Base-by-base conservation (phyloP, 2,113 vertebrate genomes). In the Trichomycterus rosablanca region DNA sequence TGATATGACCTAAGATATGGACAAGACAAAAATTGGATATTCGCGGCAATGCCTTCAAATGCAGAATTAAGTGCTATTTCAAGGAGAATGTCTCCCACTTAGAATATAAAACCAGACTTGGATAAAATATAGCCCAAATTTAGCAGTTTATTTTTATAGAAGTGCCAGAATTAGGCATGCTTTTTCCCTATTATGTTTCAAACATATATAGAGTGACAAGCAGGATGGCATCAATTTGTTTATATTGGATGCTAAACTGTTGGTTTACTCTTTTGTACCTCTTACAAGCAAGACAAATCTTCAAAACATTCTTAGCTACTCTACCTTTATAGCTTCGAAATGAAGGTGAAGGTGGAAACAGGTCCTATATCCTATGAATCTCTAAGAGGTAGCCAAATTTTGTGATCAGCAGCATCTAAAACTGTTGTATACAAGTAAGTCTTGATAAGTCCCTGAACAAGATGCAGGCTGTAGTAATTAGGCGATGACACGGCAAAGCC, bases 231-330 rank as follows among this genome's bases (percentile, higher is more conserved):
- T 45, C 24, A 57, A 20, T 64, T 39, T 56, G 22, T 64, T 59
- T 40, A 28, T 16, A 48, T 45, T 16, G 52, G 54, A 24, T 46
- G 6, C 24, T 43, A 50, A 62, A 56, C 67, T 53, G 48, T 40
- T 49, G 53, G 42, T 66, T 42, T 46, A 46, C 48, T n/a, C 43
- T 63, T 34, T 39, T 66, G 46, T 26, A 57, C 58, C 43, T 61
- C 32, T n/a, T 49, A 24, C 42, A 26, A 35, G 30, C 19, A 23
- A 10, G 9, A 44, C 15, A 34, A 37, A 44, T 4, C n/a, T n/a
- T n/a, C n/a, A n/a, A n/a, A n/a, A n/a, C n/a, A n/a, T n/a, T n/a
- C n/a, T n/a, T n/a, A 30, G 26, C 26, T 30, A 30, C 26, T 30
- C 26, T n/a, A n/a, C n/a, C n/a, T n/a, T n/a, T n/a, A n/a, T n/a